These are phyloP conservation scores for Drosophila imparisetae DNA, from an alignment of 2,888 invertebrate species.

Conservation along the genomic window DNA sequence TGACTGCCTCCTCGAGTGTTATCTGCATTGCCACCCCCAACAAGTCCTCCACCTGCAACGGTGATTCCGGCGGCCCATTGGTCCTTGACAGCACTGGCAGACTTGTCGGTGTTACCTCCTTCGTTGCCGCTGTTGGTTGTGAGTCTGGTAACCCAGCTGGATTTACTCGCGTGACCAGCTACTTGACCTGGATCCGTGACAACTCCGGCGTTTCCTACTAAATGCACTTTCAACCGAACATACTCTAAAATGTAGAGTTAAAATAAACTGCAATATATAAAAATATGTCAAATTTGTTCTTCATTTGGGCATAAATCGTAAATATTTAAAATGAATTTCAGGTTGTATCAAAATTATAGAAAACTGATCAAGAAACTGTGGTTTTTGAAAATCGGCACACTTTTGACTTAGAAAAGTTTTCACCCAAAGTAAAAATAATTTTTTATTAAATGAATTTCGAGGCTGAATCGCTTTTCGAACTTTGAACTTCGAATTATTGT, in stretches of 20 bases:
- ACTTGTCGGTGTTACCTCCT: conserved; percentile 77
- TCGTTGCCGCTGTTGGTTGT: conserved; percentile 62
- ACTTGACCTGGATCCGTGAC: conserved; percentile 72
- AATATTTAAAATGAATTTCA: not conserved
- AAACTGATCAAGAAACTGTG: not conserved
- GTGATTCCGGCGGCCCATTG: conserved; percentile 83
- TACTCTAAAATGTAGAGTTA: not conserved
- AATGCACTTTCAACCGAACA: conserved; percentile 19
- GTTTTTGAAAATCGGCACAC: not conserved
- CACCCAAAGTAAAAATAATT: too few relatives aligned
- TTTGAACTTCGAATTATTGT: not conserved
- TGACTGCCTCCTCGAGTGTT: conserved; percentile 36
- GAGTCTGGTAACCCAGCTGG: conserved; percentile 64
- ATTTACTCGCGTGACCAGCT: conserved; percentile 71
- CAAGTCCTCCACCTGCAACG: conserved; percentile 71
- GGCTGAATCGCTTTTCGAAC: not conserved
- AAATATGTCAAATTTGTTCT: not conserved
- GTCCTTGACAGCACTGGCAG: conserved; percentile 31
- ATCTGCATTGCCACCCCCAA: conserved; percentile 74
- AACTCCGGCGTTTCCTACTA: conserved; percentile 62
- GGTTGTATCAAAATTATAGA: not conserved
- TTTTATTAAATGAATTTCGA: too few relatives aligned
- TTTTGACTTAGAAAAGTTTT: not conserved
- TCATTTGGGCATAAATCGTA: not conserved
- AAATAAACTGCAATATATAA: conserved; percentile 32